Evolutionary conservation across 2,888 invertebrate species (phyloP).

Genomic region (Platycheirus rosarum): DNA sequence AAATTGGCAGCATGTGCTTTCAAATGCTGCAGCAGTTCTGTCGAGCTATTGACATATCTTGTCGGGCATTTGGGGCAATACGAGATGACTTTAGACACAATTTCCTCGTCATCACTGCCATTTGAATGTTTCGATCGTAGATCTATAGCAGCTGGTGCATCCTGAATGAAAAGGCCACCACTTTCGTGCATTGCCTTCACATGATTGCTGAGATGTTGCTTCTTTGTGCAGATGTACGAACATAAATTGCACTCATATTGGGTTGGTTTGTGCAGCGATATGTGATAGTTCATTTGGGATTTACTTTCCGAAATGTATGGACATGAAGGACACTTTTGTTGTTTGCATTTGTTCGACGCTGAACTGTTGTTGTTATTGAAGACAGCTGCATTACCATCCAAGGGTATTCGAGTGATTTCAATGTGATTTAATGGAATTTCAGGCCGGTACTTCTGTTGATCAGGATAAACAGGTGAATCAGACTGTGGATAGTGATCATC

Average conservation of each 20-base stretch:
- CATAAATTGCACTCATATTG: slow-evolving; percentile 90
- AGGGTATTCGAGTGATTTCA: slow-evolving; percentile 80
- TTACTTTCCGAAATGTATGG: slow-evolving; percentile 94
- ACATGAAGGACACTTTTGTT: slow-evolving; percentile 91
- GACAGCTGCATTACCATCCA: slow-evolving; percentile 39
- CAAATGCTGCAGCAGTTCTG: slow-evolving; percentile 89
- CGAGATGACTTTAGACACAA: slow-evolving; percentile 83
- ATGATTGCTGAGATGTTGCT: slow-evolving; percentile 92
- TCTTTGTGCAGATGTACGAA: slow-evolving; percentile 91
- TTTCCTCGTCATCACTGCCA: slow-evolving; percentile 60
- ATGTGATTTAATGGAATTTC: slow-evolving; percentile 77
- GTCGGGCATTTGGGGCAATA: slow-evolving; percentile 93
- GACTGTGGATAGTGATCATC: slow-evolving; percentile 48
- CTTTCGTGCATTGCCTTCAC: slow-evolving; percentile 85
- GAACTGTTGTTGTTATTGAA: slow-evolving; percentile 33
- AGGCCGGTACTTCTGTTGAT: slow-evolving; percentile 27
- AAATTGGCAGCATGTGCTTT: slow-evolving; percentile 80
- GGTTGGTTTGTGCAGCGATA: slow-evolving; percentile 88
- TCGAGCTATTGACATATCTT: slow-evolving; percentile 87
- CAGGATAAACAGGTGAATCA: slow-evolving; percentile 24
- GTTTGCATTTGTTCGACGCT: slow-evolving; percentile 83
- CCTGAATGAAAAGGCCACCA: slow-evolving; percentile 66
- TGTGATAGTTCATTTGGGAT: slow-evolving; percentile 93
- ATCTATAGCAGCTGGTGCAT: slow-evolving; percentile 74
- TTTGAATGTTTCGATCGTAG: slow-evolving; percentile 66